Evolutionary conservation across 1,140 invertebrate genomes (phyloP).

Genomic region (Diabrotica undecimpunctata): DNA sequence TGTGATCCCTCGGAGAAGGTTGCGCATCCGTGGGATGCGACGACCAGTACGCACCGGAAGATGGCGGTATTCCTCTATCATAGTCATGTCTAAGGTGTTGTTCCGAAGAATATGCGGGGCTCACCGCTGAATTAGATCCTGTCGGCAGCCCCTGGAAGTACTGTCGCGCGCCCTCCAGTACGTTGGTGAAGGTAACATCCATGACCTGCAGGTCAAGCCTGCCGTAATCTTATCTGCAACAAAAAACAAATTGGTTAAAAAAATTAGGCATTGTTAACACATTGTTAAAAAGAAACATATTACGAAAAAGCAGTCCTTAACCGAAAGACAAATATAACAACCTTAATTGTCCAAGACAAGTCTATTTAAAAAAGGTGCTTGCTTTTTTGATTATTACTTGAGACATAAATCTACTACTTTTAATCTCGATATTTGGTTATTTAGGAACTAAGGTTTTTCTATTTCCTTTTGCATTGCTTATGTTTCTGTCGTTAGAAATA

Average conservation of each 20-base stretch:
- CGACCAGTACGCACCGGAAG: constrained; percentile 23
- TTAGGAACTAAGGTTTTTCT: no score
- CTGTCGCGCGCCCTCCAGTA: constrained; percentile 73
- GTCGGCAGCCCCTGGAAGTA: constrained; percentile 73
- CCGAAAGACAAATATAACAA: neutral
- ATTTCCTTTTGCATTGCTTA: no score
- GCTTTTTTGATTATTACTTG: no score
- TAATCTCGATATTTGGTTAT: no score
- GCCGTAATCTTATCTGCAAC: constrained; percentile 13
- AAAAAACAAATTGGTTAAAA: neutral
- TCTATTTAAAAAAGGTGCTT: no score
- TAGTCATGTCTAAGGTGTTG: constrained; percentile 4
- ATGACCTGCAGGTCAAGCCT: constrained; percentile 54
- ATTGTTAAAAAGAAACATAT: no score
- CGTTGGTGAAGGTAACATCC: constrained; percentile 73
- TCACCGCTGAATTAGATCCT: constrained; percentile 50
- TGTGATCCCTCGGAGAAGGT: constrained; percentile 5
- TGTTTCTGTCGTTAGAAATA: no score
- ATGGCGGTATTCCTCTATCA: constrained; percentile 13
- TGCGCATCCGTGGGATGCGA: constrained; percentile 22
- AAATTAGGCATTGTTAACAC: no score
- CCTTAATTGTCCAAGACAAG: no score
- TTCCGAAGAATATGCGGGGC: constrained; percentile 32
- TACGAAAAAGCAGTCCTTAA: neutral
- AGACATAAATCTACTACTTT: no score